Base-by-base conservation (phyloP, 1,140 invertebrate genomes). In the Epicauta chinensis region DNA sequence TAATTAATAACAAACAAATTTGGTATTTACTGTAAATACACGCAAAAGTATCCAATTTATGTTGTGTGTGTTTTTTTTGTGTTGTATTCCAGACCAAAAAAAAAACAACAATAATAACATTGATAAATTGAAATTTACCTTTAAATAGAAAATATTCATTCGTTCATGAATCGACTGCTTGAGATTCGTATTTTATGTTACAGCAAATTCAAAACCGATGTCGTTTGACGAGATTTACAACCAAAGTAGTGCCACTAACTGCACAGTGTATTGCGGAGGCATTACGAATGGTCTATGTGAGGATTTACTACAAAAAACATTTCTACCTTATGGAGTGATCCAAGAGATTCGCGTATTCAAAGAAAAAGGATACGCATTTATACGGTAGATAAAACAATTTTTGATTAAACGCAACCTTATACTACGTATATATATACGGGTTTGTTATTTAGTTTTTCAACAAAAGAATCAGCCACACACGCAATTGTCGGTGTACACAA, bases 281-380 rank as follows among this genome's bases (percentile, higher is more conserved):
- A 93, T 98, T 64, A 85, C 86, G 64, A 93, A 90, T 71, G 89
- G 92, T 40, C 84, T 97, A 59, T 89, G 85, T 67, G 95, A 99
- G 68, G 95, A 99, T 56, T 73, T 98, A 55, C 93, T 99, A 79
- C 89, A 93, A 67, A 91, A 91, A 73, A 93, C 93, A 50, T 99
- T 99, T 73, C 83, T 84, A 62, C 84, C 84, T 47, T 98, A 91
- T 75, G 97, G 96, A 63, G 84, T 83, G 57, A 98, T 99, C 67
- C 87, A 95, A 72, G 96, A 98, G 74, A 89, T 98, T 60, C 81
- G 96, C 73, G 92, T 97, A 51, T 99, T 99, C 77, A 98, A 97
- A 75, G 93, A 98, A 67, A 98, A 99, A 75, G 97, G 97, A 53
- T 99, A 98, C 75, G 94, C 96, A 61, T 99, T 99, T 75, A 91